Evolutionary conservation across 2,797 vertebrate species (phyloP).

Genomic region (Peromyscus nudipes): DNA sequence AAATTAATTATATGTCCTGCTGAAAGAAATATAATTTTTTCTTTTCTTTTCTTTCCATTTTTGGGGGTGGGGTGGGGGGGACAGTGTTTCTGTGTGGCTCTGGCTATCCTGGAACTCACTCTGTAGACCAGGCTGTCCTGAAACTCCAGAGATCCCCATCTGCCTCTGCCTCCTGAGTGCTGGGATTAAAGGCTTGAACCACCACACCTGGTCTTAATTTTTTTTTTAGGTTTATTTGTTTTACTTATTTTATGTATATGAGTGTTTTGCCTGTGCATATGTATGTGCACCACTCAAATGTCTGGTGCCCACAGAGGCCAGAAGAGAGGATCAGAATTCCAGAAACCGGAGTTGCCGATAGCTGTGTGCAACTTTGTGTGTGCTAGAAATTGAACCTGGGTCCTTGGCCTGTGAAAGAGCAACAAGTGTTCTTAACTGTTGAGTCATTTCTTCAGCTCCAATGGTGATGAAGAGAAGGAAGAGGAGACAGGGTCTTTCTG

Average conservation of each 20-base stretch:
- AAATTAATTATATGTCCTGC: background rate
- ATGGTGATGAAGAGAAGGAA: background rate
- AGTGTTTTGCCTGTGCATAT: background rate
- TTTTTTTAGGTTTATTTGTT: background rate
- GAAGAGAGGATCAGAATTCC: background rate
- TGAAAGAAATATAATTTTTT: background rate
- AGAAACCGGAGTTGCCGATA: background rate
- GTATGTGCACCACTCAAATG: background rate
- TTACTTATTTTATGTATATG: background rate
- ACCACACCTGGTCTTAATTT: background rate
- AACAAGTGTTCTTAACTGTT: background rate
- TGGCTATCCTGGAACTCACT: background rate
- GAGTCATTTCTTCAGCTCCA: background rate
- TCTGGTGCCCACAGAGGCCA: background rate
- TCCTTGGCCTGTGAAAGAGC: background rate
- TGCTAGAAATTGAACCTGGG: background rate
- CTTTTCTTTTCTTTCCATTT: background rate
- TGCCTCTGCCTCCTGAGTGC: background rate
- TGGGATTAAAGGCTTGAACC: background rate
- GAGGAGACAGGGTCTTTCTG: background rate
- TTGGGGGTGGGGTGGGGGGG: fast-evolving
- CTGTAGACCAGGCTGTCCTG: background rate
- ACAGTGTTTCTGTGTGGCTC: background rate
- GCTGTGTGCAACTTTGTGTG: background rate
- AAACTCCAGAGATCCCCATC: background rate